Evolutionary conservation across 2,888 invertebrate genomes (phyloP).

Genomic region (Theretra japonica): DNA sequence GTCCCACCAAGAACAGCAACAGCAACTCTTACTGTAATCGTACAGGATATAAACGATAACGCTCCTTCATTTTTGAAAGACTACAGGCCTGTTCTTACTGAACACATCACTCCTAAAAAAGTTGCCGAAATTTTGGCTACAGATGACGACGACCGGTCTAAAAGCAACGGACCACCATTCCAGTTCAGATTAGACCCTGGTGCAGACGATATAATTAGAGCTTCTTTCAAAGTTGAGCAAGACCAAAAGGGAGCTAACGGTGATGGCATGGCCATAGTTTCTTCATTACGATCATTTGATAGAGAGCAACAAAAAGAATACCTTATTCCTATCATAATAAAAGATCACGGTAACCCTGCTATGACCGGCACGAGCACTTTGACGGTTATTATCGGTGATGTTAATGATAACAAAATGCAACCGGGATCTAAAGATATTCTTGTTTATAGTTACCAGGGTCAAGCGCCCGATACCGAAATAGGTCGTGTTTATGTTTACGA

Average conservation of each 20-base stretch:
- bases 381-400: conserved; percentile 98
- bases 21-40: conserved; percentile 96
- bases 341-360: conserved; percentile 97
- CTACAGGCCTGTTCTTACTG: conserved; percentile 95
- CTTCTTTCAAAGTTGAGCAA: conserved; percentile 98
- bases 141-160: conserved; percentile 96
- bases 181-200: conserved; percentile 96
- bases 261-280: conserved; percentile 99
- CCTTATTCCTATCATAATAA: conserved; percentile 98
- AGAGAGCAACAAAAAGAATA: conserved; percentile 98
- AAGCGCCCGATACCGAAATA: conserved; percentile 95
- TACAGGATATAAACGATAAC: conserved; percentile 98
- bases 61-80: conserved; percentile 97
- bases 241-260: conserved; percentile 99
- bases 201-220: conserved; percentile 96
- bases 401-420: conserved; percentile 99
- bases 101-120: conserved; percentile 95
- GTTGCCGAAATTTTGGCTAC: conserved; percentile 97
- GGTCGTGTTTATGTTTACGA: conserved; percentile 99
- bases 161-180: conserved; percentile 98
- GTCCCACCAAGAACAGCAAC: conserved; percentile 97
- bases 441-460: conserved; percentile 98
- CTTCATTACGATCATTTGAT: conserved; percentile 96
- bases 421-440: conserved; percentile 98
- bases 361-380: conserved; percentile 98